phyloP scores from a whole-genome alignment of 2,797 vertebrate genomes.

The Ctenochaetus hawaiiensis region DNA sequence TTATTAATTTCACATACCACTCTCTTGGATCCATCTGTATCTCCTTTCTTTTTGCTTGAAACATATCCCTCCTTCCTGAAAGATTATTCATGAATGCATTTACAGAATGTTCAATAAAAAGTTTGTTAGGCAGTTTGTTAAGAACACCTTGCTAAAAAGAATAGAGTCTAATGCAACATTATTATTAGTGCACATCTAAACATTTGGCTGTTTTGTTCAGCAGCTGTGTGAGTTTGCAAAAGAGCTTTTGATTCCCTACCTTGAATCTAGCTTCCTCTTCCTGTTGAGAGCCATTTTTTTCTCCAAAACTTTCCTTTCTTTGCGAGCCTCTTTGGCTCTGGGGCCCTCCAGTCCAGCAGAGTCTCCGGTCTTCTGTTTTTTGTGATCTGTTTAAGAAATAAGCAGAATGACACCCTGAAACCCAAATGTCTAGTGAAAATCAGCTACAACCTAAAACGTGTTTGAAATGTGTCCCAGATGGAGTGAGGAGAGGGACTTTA shows the following conservation, averaged over 20 bases:
- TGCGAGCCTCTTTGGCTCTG: slow-evolving; percentile 94
- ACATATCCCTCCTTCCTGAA: slow-evolving; percentile 88
- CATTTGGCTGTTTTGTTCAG: neutral
- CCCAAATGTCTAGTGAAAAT: neutral
- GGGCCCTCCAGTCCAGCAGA: slow-evolving; percentile 70
- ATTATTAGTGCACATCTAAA: too few species aligned
- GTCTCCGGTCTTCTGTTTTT: slow-evolving; percentile 64
- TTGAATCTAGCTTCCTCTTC: slow-evolving; percentile 92
- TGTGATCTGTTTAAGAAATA: slow-evolving; percentile 64
- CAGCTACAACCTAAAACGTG: too few species aligned
- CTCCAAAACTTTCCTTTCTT: slow-evolving; percentile 96
- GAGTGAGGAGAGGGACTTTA: neutral
- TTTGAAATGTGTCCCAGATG: too few species aligned
- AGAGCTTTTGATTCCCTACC: slow-evolving; percentile 76
- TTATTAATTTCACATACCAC: slow-evolving; percentile 78
- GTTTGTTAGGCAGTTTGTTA: neutral
- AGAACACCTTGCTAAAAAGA: neutral
- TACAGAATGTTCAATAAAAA: neutral
- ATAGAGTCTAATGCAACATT: neutral
- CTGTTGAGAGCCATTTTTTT: slow-evolving; percentile 97
- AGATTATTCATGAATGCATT: slow-evolving; percentile 2
- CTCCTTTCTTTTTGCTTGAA: slow-evolving; percentile 89
- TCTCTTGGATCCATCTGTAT: slow-evolving; percentile 85
- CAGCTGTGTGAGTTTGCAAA: neutral
- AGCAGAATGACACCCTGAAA: neutral